These are phyloP conservation scores for Temnothorax longispinosus DNA, from an alignment of 1,140 invertebrate genomes.

Conservation along the genomic window DNA sequence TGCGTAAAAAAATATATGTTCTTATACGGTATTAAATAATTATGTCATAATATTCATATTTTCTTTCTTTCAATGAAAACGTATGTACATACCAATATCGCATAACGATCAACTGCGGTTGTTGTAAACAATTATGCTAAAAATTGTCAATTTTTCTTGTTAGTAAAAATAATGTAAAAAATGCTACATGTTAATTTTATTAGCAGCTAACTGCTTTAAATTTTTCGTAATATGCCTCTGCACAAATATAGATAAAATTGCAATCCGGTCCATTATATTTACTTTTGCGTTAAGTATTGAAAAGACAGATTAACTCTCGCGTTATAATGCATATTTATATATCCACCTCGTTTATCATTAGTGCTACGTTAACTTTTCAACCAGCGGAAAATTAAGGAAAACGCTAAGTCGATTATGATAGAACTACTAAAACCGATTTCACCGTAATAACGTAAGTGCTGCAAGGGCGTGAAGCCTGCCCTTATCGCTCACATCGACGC, in stretches of 20 bases:
- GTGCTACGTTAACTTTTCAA: not conserved
- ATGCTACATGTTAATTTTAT: not conserved
- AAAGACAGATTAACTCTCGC: not conserved
- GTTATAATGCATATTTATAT: not conserved
- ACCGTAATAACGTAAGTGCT: constrained; percentile 56
- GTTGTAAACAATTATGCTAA: not conserved
- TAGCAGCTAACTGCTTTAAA: not conserved
- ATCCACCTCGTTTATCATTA: not conserved
- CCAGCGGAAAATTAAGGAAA: constrained; percentile 37
- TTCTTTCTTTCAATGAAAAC: not conserved
- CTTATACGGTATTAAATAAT: not conserved
- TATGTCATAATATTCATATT: not conserved
- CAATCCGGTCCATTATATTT: not conserved
- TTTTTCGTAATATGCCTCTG: not conserved
- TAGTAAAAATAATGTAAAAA: not conserved
- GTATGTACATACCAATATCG: not conserved
- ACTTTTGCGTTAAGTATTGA: not conserved
- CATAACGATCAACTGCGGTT: not conserved
- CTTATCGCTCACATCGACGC: constrained; percentile 50
- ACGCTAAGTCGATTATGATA: constrained; percentile 42
- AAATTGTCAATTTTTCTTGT: not conserved
- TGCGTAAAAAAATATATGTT: not conserved
- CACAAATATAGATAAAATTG: not conserved
- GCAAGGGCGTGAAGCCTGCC: not conserved
- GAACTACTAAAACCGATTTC: constrained; percentile 52